Conservation (phyloP, 2,888 invertebrate species). For the Drosophila kambysellisi region DNA sequence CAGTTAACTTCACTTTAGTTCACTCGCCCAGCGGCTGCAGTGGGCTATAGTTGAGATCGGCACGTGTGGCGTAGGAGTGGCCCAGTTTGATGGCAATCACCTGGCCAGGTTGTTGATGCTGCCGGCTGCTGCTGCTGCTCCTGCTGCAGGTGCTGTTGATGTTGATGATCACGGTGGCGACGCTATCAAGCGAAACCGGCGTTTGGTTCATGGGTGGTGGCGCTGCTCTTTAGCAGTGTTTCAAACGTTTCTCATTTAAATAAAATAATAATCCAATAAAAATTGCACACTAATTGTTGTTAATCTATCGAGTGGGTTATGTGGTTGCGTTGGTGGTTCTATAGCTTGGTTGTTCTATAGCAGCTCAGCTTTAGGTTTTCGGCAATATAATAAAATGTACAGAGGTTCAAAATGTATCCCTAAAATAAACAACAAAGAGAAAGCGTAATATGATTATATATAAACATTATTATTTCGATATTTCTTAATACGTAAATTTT, state of each 20-base stretch:
- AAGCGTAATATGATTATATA: not conserved
- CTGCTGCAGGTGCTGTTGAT: slow-evolving; percentile 44
- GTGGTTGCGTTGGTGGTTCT: slow-evolving; percentile 16
- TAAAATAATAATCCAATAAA: slow-evolving; percentile 4
- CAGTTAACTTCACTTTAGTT: slow-evolving; percentile 6
- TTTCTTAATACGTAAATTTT: not conserved
- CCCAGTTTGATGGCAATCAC: slow-evolving; percentile 65
- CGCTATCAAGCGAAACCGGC: slow-evolving; percentile 82
- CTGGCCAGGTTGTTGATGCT: slow-evolving; percentile 65
- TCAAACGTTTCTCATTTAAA: slow-evolving; percentile 45
- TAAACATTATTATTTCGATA: not conserved
- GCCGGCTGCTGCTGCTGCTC: slow-evolving; percentile 30
- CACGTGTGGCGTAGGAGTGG: slow-evolving; percentile 83
- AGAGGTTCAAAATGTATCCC: slow-evolving; percentile 67
- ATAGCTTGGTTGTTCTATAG: slow-evolving; percentile 21
- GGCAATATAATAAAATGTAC: slow-evolving; percentile 36
- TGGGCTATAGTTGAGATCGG: slow-evolving; percentile 83
- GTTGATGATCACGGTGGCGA: slow-evolving; percentile 73
- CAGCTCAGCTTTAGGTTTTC: slow-evolving; percentile 43
- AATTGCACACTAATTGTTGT: slow-evolving; percentile 2
- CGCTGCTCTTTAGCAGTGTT: slow-evolving; percentile 62
- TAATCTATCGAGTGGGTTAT: not conserved
- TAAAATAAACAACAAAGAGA: slow-evolving; percentile 5
- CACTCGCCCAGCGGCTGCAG: slow-evolving; percentile 24
- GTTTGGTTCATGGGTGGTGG: slow-evolving; percentile 83